A percentile compares a stretch with the other conserved stretches of the same genome.
Conservation (phyloP, 2,888 invertebrate genomes). For the Melieria omissa region DNA sequence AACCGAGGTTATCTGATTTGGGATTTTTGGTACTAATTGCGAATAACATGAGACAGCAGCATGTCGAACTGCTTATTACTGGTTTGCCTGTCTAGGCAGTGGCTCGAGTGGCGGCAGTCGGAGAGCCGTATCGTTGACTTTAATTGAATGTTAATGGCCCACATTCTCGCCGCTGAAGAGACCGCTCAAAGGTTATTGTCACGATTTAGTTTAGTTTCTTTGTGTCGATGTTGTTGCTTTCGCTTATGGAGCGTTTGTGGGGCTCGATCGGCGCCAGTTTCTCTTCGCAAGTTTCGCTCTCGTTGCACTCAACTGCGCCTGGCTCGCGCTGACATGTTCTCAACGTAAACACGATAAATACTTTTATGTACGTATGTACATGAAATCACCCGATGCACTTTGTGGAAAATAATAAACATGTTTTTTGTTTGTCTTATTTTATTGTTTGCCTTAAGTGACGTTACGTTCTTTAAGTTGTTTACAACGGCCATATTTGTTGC, state of each 20-base stretch:
- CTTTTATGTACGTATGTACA: neutral
- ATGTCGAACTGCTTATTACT: too few relatives aligned
- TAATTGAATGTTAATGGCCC: too few relatives aligned
- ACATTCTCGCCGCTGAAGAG: too few relatives aligned
- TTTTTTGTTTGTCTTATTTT: neutral
- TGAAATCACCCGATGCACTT: constrained; percentile 7
- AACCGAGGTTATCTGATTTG: too few relatives aligned
- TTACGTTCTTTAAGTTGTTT: neutral
- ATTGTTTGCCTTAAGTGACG: neutral
- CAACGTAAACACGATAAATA: constrained; percentile 50
- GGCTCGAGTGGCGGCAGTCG: too few relatives aligned
- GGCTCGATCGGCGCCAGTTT: neutral
- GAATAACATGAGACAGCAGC: too few relatives aligned
- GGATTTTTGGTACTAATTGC: too few relatives aligned
- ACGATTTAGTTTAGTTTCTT: neutral
- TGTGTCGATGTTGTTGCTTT: constrained; percentile 18
- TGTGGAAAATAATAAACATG: constrained; percentile 8
- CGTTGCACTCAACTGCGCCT: constrained; percentile 22
- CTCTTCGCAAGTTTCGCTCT: neutral
- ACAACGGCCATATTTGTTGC: too few relatives aligned
- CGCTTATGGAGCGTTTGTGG: constrained; percentile 32
- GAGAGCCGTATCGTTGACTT: too few relatives aligned
- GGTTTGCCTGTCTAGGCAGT: too few relatives aligned
- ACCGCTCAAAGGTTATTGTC: neutral
- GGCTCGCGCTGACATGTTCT: neutral